These are phyloP conservation scores for Cylloceria caligata DNA, from an alignment of 2,888 invertebrate genomes.

Conservation along the genomic window DNA sequence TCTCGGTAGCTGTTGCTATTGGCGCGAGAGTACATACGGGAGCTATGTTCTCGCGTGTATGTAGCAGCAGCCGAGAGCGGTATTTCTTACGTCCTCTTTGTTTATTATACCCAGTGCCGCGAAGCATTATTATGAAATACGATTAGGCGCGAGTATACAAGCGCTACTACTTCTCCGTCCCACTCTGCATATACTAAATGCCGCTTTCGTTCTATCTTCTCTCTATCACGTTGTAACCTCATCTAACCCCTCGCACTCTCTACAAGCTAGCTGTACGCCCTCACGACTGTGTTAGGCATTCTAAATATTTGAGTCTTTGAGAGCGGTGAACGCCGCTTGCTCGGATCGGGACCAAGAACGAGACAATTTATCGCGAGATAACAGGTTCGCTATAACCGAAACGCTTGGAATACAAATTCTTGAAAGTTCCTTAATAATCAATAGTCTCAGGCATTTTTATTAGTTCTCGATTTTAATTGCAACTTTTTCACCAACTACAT, in stretches of 20 bases:
- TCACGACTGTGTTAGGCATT: constrained; percentile 67
- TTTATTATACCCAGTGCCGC: constrained; percentile 77
- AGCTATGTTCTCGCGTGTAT: constrained; percentile 60
- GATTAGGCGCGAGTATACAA: constrained; percentile 77
- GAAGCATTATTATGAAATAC: constrained; percentile 81
- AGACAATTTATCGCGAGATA: constrained; percentile 49
- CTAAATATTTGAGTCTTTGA: constrained; percentile 75
- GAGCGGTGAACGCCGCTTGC: constrained; percentile 63
- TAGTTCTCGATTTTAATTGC: too few species aligned
- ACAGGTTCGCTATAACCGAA: background rate
- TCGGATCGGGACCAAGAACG: constrained; percentile 32
- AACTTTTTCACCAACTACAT: too few species aligned
- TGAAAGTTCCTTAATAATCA: constrained; percentile 10
- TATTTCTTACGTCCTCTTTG: constrained; percentile 83
- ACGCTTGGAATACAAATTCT: constrained; percentile 1
- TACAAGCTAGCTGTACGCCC: constrained; percentile 44
- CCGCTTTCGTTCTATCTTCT: constrained; percentile 31
- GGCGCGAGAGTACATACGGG: constrained; percentile 60
- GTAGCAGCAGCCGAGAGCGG: constrained; percentile 68
- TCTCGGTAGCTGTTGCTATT: constrained; percentile 55
- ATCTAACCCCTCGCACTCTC: constrained; percentile 22
- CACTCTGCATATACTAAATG: constrained; percentile 30
- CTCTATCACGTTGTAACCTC: constrained; percentile 38
- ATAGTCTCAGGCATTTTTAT: background rate
- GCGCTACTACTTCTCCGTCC: constrained; percentile 54